Base-by-base conservation (phyloP, 2,888 invertebrate species). In the Chrysotoxum bicinctum region DNA sequence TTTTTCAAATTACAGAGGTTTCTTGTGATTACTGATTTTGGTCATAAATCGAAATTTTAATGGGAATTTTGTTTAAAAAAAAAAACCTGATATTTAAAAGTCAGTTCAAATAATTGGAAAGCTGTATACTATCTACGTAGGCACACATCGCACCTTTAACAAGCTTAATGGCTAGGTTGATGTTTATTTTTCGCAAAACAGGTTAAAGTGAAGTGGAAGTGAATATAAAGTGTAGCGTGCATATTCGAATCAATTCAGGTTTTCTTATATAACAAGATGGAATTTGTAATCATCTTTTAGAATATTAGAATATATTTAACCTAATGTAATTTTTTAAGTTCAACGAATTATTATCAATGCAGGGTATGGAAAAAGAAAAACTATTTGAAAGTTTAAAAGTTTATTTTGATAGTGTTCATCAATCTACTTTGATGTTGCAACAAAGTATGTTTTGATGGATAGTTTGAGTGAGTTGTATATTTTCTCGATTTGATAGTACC, bases 111-210 rank as follows among this genome's bases (percentile, higher is more conserved):
- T 40, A 40, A 37, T 23, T 23, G 19, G 12, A 23, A 50, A 50
- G 14, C 23, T 14, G 14, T 2, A 12, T 10, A n/a, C n/a, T n/a
- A 19, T 10, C 16, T 19, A 26, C 26, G 16, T 9, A 32, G 35
- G 54, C 35, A 14, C 30, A 56, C 35, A 54, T 21, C 8, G 8
- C 14, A 21, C 14, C 21, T 37, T 14, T 2, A 58, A 14, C 3
- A 37, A 14, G 7, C 8, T n/a, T 37, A 14, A 16, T 0, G 7
- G 35, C 12, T 6, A n/a, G 2, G n/a, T 62, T 43, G n/a, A 43
- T 40, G 40, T 60, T 45, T 62, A 26, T 5, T 43, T 62, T 62
- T 64, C 14, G 62, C 62, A 45, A 64, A 60, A 64, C 64, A 12
- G 64, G 64, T 64, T 40, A 6, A 40, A 45, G 6, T n/a, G 14